A percentile compares a stretch with the other conserved stretches of the same genome.
These are phyloP conservation scores for Axinella damicornis DNA, from an alignment of 37 sponge, comb jelly and placozoan genomes.

Conservation along the genomic window DNA sequence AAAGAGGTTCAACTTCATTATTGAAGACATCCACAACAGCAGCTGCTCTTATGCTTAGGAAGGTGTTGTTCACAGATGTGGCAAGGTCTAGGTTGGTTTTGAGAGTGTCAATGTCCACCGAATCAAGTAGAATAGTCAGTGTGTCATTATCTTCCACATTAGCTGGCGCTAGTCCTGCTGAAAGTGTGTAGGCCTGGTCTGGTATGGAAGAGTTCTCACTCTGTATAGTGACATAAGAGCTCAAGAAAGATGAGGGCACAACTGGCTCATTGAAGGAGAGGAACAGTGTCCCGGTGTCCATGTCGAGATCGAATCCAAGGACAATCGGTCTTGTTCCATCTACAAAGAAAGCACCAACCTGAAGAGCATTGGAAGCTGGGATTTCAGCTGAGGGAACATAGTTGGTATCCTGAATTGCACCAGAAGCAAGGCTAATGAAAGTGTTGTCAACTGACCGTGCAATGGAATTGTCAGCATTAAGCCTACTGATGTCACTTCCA, in stretches of 20 bases:
- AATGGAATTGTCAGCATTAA: constrained; percentile 62
- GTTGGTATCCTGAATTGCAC: constrained; percentile 64
- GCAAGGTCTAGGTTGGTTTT: constrained; percentile 56
- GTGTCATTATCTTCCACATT: constrained; percentile 47
- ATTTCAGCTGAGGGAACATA: constrained; percentile 48
- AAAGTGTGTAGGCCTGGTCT: constrained; percentile 20
- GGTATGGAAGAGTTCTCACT: constrained; percentile 45
- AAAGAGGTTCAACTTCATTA: constrained; percentile 66
- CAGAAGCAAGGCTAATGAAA: constrained; percentile 60
- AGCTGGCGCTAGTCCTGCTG: constrained; percentile 10
- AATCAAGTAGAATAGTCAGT: constrained; percentile 38
- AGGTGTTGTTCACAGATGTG: constrained; percentile 52
- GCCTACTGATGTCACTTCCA: constrained; percentile 23
- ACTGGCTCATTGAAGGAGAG: constrained; percentile 85
- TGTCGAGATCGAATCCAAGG: constrained; percentile 62
- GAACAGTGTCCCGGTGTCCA: constrained; percentile 61
- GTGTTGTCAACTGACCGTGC: constrained; percentile 67
- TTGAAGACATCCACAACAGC: constrained; percentile 67
- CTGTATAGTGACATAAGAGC: constrained; percentile 62
- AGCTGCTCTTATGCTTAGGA: constrained; percentile 38
- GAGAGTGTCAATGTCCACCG: constrained; percentile 50
- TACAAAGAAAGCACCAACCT: constrained; percentile 67
- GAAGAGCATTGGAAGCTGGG: constrained; percentile 65
- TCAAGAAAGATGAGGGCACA: constrained; percentile 62
- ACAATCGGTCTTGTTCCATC: constrained; percentile 78